Base-by-base conservation (phyloP, 2,797 vertebrate species). In the Sebastes taczanowskii region DNA sequence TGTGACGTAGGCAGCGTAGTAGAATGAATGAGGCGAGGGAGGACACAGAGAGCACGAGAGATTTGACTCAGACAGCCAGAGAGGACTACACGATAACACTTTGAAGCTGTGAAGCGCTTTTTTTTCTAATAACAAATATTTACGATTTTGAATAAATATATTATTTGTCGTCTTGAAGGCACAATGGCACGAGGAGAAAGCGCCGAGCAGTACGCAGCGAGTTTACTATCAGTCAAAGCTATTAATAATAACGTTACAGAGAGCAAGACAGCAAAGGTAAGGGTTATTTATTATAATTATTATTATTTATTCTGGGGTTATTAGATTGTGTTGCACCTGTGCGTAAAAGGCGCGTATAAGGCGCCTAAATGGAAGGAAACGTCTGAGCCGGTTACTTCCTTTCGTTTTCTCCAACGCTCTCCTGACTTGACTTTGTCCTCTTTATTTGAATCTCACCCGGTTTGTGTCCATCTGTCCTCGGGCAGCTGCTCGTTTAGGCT, bases 141-240 rank as follows among this genome's bases (percentile, higher is more conserved):
- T 8, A 14, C 5, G 2, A 22, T 5, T 25, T 20, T 49, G 16
- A 11, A 18, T 25, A 69, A 70, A 1, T 11, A 25, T 2, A 60
- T 49, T 6, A 4, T 11, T 11, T 6, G 16, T 60, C 63, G 5
- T 30, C 5, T 63, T 53, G 2, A 32, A 18, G 4, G 27, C 34
- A 30, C n/a, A 4, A 96, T 96, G 95, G 94, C 95, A 9, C 86
- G 87, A 78, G 95, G 95, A 87, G 93, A 94, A 11, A 94, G 94
- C 7, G 86, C 85, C 0, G 95, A 95, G 67, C 92, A 87, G 68
- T 91, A 75, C 71, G 82, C 93, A 1, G 77, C 85, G 13, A 72
- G 65, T 81, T 81, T 95, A 53, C 55, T 93, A 9, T 23, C 90
- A 42, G 66, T 86, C 4, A 95, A 95, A 81, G 84, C 87, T 1